These are phyloP conservation scores for Cantharis flavilabris DNA, from an alignment of 2,888 invertebrate genomes.

Conservation along the genomic window DNA sequence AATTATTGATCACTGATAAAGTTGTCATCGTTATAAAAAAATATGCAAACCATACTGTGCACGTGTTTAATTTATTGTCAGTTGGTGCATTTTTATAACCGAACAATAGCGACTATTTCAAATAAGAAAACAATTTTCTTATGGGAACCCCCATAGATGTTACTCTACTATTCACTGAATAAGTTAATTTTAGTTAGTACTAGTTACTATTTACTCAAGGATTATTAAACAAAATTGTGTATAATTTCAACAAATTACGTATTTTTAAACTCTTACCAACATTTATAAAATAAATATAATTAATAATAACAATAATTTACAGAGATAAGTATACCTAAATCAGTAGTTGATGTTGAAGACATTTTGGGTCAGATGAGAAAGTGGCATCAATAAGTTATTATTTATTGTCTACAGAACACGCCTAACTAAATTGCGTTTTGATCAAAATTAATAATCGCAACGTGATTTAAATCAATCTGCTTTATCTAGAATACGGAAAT, in stretches of 20 bases:
- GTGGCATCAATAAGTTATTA: slow-evolving; percentile 16
- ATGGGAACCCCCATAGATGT: background rate
- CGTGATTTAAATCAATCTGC: background rate
- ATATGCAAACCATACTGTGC: background rate
- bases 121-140: background rate
- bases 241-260: background rate
- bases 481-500: background rate
- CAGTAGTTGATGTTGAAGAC: background rate
- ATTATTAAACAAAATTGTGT: background rate
- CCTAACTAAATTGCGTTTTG: background rate
- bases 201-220: background rate
- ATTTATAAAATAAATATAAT: background rate
- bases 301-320: background rate
- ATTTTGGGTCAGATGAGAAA: slow-evolving; percentile 23
- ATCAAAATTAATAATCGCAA: background rate
- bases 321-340: background rate
- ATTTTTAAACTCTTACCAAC: background rate
- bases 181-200: background rate
- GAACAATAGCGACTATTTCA: background rate
- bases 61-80: background rate
- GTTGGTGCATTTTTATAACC: background rate
- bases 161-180: background rate
- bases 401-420: background rate
- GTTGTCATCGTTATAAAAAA: background rate
- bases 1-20: background rate